Percentiles rank a stretch among this genome's conserved stretches.
Conservation (phyloP, 1,140 invertebrate genomes). For the Diprion similis region DNA sequence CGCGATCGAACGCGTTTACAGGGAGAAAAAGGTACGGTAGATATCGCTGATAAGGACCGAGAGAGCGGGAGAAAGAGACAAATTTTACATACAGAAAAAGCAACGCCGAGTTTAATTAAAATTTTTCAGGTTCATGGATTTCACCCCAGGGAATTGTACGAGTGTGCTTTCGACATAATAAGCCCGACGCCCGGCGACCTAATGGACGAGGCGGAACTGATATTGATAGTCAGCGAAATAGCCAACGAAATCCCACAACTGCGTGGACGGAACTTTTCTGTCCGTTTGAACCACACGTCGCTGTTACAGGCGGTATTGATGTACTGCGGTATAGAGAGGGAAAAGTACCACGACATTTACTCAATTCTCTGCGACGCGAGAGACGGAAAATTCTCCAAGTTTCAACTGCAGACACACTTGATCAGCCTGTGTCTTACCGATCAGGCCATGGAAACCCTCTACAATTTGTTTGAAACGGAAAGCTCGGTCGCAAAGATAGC, state of each 20-base stretch:
- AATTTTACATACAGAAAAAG: slow-evolving; percentile 20
- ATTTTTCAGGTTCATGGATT: slow-evolving; percentile 68
- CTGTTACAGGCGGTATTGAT: slow-evolving; percentile 80
- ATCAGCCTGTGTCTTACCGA: slow-evolving; percentile 74
- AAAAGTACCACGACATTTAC: slow-evolving; percentile 73
- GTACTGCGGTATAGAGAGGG: slow-evolving; percentile 80
- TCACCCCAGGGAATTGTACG: slow-evolving; percentile 87
- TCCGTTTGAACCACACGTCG: slow-evolving; percentile 85
- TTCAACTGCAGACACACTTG: slow-evolving; percentile 76
- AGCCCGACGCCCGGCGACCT: slow-evolving; percentile 72
- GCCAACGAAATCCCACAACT: slow-evolving; percentile 74
- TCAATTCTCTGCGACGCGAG: slow-evolving; percentile 68
- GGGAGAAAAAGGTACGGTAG: slow-evolving; percentile 74
- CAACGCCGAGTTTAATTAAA: background rate
- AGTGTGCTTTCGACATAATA: slow-evolving; percentile 94
- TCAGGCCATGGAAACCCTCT: slow-evolving; percentile 72
- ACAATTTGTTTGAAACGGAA: slow-evolving; percentile 77
- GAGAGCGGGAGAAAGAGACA: background rate
- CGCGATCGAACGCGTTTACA: slow-evolving; percentile 84
- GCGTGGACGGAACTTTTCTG: slow-evolving; percentile 72
- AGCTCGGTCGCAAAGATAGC: slow-evolving; percentile 70
- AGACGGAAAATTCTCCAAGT: slow-evolving; percentile 70
- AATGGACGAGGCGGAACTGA: slow-evolving; percentile 85
- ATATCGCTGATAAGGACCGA: slow-evolving; percentile 13
- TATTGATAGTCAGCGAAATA: slow-evolving; percentile 81